phyloP scores from a whole-genome alignment of 2,797 vertebrate genomes.

The Micrastur ruficollis region DNA sequence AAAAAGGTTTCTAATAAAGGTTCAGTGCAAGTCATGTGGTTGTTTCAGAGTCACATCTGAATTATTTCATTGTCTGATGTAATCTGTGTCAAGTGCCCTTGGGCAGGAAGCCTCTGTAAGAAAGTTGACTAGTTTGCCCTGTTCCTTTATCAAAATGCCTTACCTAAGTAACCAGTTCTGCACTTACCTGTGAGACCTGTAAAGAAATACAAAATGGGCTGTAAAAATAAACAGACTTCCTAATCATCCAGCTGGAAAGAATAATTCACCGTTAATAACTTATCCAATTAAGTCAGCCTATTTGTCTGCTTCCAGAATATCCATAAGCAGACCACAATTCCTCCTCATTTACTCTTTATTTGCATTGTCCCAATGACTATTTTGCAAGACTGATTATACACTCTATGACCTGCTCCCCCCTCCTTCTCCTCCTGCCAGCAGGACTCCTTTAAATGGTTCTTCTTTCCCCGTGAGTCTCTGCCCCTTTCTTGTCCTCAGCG shows the following conservation, averaged over 20 bases:
- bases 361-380: neutral
- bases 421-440: neutral
- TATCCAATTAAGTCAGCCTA: neutral
- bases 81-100: conserved; percentile 67
- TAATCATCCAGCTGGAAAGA: neutral
- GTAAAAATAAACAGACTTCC: neutral
- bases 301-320: neutral
- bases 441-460: neutral
- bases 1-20: conserved; percentile 46
- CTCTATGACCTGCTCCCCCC: neutral
- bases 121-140: conserved; percentile 47
- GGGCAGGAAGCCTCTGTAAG: conserved; percentile 69
- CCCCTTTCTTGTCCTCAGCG: neutral
- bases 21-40: conserved; percentile 32
- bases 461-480: neutral
- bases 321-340: neutral
- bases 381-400: neutral
- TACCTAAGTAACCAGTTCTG: conserved; percentile 44
- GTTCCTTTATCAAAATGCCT: conserved; percentile 60
- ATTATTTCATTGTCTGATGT: conserved; percentile 71
- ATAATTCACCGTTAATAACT: conserved; percentile 8
- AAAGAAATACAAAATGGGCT: neutral
- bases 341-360: neutral
- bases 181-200: neutral
- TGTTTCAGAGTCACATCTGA: conserved; percentile 59